Evolutionary conservation across 1,140 invertebrate species (phyloP).

Genomic region (Scaptomyza pallida): DNA sequence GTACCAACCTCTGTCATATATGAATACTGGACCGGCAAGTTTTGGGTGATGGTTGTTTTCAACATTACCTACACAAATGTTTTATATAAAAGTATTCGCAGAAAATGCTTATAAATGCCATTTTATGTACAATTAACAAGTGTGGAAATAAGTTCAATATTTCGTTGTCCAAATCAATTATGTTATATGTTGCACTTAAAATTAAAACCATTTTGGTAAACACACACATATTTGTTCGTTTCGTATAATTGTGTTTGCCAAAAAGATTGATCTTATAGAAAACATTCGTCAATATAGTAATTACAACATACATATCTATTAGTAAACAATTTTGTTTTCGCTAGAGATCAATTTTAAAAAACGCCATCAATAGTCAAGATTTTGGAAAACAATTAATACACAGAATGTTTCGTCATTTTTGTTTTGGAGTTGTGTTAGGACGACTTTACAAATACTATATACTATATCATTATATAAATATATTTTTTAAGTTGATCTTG

Average conservation of each 20-base stretch:
- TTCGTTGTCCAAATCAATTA: constrained; percentile 61
- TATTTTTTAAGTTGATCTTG: constrained; percentile 29
- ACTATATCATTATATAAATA: too few species aligned
- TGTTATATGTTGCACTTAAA: constrained; percentile 16
- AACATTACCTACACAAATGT: constrained; percentile 52
- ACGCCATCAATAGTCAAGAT: constrained; percentile 31
- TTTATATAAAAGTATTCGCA: constrained; percentile 19
- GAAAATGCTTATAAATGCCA: constrained; percentile 45
- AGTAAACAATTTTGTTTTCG: constrained; percentile 22
- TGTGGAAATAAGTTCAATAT: constrained; percentile 49
- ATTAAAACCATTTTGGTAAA: constrained; percentile 10
- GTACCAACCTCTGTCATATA: constrained; percentile 53
- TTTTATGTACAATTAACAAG: constrained; percentile 38
- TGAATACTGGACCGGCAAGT: constrained; percentile 80
- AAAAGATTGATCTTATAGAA: constrained; percentile 17
- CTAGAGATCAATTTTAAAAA: constrained; percentile 59
- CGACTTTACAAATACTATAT: constrained; percentile 7
- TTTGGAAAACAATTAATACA: constrained; percentile 45
- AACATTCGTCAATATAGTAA: constrained; percentile 28
- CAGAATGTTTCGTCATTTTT: constrained; percentile 49
- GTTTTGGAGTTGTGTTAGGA: background rate
- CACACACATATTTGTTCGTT: background rate
- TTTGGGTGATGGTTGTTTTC: constrained; percentile 49
- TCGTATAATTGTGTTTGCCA: constrained; percentile 4
- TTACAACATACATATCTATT: constrained; percentile 27